phyloP scores from a whole-genome alignment of 1,140 invertebrate genomes.

The Maniola jurtina region DNA sequence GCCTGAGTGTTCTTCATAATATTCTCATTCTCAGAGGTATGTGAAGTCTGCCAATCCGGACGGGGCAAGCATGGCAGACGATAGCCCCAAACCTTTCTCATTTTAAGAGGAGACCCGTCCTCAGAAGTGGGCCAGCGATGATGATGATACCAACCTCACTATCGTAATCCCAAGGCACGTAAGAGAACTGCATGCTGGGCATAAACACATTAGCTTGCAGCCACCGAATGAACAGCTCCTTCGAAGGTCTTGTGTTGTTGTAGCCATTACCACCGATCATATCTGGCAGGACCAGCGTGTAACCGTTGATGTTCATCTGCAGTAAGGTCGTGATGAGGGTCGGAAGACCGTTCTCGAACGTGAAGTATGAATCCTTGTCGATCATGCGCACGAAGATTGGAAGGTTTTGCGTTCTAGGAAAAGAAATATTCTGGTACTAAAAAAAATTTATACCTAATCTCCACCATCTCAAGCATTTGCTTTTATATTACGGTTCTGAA shows the following conservation, averaged over 20 bases:
- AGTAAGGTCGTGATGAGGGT: slow-evolving; percentile 90
- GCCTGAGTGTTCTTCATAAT: too few relatives aligned
- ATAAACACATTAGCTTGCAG: slow-evolving; percentile 93
- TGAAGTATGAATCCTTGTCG: slow-evolving; percentile 91
- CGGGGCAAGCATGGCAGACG: too few relatives aligned
- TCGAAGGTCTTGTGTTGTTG: slow-evolving; percentile 79
- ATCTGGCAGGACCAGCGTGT: slow-evolving; percentile 92
- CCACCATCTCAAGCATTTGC: too few relatives aligned
- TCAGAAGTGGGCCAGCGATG: too few relatives aligned
- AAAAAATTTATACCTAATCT: too few relatives aligned
- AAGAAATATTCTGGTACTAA: neutral
- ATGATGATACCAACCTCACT: slow-evolving; percentile 74
- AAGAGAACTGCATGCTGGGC: slow-evolving; percentile 93
- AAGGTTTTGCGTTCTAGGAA: slow-evolving; percentile 84
- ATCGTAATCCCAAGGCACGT: slow-evolving; percentile 92
- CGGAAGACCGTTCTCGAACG: slow-evolving; percentile 86
- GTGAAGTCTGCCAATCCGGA: too few relatives aligned
- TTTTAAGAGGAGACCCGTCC: too few relatives aligned
- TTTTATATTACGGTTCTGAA: too few relatives aligned
- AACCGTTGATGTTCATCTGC: slow-evolving; percentile 91
- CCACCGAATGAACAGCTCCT: slow-evolving; percentile 93
- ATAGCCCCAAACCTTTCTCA: too few relatives aligned
- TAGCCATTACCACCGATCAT: slow-evolving; percentile 96
- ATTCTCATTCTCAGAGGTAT: too few relatives aligned
- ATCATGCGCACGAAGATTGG: slow-evolving; percentile 93